These are phyloP conservation scores for Calycopis cecrops DNA, from an alignment of 1,140 invertebrate species.

Conservation along the genomic window DNA sequence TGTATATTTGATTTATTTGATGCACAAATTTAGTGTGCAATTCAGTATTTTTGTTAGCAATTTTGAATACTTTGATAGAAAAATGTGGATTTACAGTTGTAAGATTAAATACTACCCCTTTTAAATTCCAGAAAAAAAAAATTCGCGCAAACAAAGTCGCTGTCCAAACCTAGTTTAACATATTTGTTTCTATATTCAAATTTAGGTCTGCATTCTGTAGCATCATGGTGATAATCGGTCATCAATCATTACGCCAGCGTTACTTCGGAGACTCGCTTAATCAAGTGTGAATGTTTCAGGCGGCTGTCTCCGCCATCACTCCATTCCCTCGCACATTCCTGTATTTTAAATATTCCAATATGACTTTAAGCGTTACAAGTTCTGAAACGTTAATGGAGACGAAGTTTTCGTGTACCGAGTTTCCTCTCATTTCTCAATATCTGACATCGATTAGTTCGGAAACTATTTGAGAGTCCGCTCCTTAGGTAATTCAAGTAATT, in stretches of 20 bases:
- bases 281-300: conserved; percentile 54
- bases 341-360: conserved; percentile 7
- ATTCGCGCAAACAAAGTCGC: too few species aligned
- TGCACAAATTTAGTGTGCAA: too few species aligned
- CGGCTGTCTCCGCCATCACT: conserved; percentile 41
- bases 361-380: neutral
- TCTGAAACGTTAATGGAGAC: neutral
- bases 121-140: too few species aligned
- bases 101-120: too few species aligned
- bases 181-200: neutral
- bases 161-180: too few species aligned
- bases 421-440: conserved; percentile 5
- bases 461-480: conserved; percentile 8
- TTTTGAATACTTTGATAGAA: too few species aligned
- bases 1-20: too few species aligned
- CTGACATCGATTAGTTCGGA: conserved; percentile 9
- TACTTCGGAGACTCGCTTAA: conserved; percentile 53
- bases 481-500: neutral
- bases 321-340: conserved; percentile 19
- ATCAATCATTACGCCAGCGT: conserved; percentile 51
- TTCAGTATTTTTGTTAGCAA: too few species aligned
- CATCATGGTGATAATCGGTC: conserved; percentile 27
- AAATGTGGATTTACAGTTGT: too few species aligned
- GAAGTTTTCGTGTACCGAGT: too few species aligned
- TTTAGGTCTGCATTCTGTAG: neutral